A percentile compares a stretch with the other conserved stretches of the same genome.
These are phyloP conservation scores for Sclerurus mexicanus DNA, from an alignment of 2,113 vertebrate species.

Conservation along the genomic window DNA sequence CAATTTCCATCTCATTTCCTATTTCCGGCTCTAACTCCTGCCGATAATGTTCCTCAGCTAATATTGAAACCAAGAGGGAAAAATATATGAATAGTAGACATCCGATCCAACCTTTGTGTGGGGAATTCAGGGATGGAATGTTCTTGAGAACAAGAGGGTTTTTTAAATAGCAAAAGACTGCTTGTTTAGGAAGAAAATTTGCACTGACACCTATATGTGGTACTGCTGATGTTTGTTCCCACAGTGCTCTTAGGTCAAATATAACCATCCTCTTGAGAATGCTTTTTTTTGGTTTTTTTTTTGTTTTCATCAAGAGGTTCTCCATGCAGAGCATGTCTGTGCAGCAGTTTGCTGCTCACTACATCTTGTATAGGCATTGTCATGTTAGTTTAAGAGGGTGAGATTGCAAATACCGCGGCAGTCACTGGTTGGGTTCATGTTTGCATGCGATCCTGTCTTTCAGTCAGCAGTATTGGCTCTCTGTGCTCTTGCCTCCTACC, in stretches of 20 bases:
- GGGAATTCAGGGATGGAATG: constrained; percentile 52
- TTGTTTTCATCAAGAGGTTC: not conserved
- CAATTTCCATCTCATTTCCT: constrained; percentile 67
- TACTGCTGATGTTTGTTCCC: not conserved
- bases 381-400: not conserved
- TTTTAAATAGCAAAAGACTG: constrained; percentile 40
- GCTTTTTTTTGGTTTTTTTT: not conserved
- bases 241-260: not conserved
- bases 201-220: constrained; percentile 12
- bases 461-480: not conserved
- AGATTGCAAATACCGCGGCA: not conserved
- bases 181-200: constrained; percentile 48
- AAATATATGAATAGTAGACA: constrained; percentile 65
- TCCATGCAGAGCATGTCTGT: not conserved
- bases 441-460: not conserved
- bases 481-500: not conserved
- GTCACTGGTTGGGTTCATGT: not conserved
- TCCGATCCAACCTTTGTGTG: constrained; percentile 63
- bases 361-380: not conserved
- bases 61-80: constrained; percentile 58
- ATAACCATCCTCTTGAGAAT: not conserved
- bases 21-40: constrained; percentile 54
- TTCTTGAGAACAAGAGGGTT: constrained; percentile 1
- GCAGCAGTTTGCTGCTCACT: accelerated
- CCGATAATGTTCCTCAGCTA: constrained; percentile 43